These are phyloP conservation scores for Ylistrum balloti DNA, from an alignment of 1,140 invertebrate species.

Conservation along the genomic window DNA sequence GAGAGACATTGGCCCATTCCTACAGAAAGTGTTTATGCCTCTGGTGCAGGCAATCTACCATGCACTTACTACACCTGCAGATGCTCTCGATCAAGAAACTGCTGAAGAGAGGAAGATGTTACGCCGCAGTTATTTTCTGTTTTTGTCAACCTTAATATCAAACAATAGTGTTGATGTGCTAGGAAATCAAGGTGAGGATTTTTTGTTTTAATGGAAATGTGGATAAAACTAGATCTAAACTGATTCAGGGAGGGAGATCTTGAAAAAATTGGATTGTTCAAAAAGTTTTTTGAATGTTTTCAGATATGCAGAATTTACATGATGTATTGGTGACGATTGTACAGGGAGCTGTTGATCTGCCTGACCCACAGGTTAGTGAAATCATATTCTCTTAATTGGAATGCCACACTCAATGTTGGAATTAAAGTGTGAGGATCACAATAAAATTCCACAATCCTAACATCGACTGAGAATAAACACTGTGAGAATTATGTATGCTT, in stretches of 20 bases:
- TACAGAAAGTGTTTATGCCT: conserved; percentile 84
- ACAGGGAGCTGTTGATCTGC: conserved; percentile 84
- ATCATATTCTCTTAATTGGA: no score
- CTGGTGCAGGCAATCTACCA: conserved; percentile 84
- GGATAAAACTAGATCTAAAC: no score
- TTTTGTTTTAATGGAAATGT: no score
- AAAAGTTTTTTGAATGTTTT: conserved; percentile 52
- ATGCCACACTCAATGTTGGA: no score
- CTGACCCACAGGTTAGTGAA: conserved; percentile 84
- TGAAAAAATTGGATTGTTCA: no score
- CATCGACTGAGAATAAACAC: no score
- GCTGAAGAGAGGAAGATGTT: conserved; percentile 83
- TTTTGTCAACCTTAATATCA: conserved; percentile 84
- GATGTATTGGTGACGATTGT: conserved; percentile 84
- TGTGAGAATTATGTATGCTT: no score
- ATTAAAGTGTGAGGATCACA: no score
- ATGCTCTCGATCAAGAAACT: conserved; percentile 84
- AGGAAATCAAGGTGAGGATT: conserved; percentile 82
- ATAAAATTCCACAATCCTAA: no score
- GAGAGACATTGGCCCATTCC: conserved; percentile 84
- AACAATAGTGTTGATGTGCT: conserved; percentile 84
- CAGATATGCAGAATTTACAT: conserved; percentile 81
- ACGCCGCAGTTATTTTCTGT: conserved; percentile 85
- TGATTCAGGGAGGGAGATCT: no score
- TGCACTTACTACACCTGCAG: conserved; percentile 82